A percentile compares a stretch with the other conserved stretches of the same genome.
Evolutionary conservation across 2,888 invertebrate genomes (phyloP).

Genomic region (Mechanitis mazaeus): DNA sequence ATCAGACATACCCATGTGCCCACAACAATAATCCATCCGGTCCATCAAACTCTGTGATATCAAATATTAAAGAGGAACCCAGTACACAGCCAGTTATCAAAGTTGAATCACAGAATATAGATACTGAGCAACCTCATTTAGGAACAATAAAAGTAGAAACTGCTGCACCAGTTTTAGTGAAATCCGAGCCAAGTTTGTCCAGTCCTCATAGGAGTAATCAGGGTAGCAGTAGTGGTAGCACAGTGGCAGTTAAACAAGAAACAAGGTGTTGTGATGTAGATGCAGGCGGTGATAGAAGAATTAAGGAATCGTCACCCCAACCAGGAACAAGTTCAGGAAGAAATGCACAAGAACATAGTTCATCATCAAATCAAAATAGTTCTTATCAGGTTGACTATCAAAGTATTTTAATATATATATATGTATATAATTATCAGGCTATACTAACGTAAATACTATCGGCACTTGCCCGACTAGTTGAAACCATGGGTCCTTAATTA

Average conservation of each 20-base stretch:
- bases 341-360: conserved; percentile 33
- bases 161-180: conserved; percentile 38
- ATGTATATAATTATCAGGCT: neutral
- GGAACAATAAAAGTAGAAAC: conserved; percentile 8
- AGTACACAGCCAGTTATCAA: conserved; percentile 43
- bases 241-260: conserved; percentile 45
- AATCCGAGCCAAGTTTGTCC: conserved; percentile 43
- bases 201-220: conserved; percentile 26
- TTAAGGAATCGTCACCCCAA: conserved; percentile 50
- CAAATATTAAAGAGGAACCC: conserved; percentile 56
- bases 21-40: conserved; percentile 28
- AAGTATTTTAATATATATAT: neutral
- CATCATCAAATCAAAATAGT: conserved; percentile 20
- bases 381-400: conserved; percentile 36
- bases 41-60: conserved; percentile 25
- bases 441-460: too few relatives aligned
- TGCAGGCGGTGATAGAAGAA: conserved; percentile 45
- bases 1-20: conserved; percentile 36
- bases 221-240: conserved; percentile 28
- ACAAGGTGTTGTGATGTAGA: conserved; percentile 34
- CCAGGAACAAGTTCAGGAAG: conserved; percentile 59
- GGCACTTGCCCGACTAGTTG: too few relatives aligned
- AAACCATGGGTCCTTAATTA: too few relatives aligned
- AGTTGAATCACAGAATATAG: conserved; percentile 38
- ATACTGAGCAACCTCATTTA: conserved; percentile 5